A percentile compares a stretch with the other conserved stretches of the same genome.
These are phyloP conservation scores for Phthorimaea operculella DNA, from an alignment of 1,140 invertebrate species.

Conservation along the genomic window DNA sequence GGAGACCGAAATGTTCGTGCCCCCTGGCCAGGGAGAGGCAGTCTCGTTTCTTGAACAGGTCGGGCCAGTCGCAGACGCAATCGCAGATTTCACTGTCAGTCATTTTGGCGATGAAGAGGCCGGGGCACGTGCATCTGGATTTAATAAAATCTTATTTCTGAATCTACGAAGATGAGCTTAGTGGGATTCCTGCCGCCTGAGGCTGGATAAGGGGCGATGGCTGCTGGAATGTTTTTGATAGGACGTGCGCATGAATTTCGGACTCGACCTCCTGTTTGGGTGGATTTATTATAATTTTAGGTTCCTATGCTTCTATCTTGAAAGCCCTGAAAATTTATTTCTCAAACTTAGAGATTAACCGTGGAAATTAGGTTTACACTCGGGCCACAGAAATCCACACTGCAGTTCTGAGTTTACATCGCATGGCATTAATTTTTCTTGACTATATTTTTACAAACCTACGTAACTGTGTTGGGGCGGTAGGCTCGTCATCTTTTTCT, in stretches of 20 bases:
- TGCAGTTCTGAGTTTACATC: no score
- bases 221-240: neutral
- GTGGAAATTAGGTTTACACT: no score
- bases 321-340: no score
- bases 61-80: conserved; percentile 73
- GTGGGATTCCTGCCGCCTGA: neutral
- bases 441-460: conserved; percentile 25
- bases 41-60: conserved; percentile 68
- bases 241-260: no score
- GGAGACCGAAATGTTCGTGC: conserved; percentile 74
- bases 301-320: no score
- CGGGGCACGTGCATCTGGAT: conserved; percentile 78
- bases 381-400: no score
- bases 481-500: conserved; percentile 34
- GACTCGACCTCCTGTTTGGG: no score
- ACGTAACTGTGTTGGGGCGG: conserved; percentile 39
- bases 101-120: conserved; percentile 72
- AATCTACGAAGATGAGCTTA: neutral
- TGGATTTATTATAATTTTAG: no score
- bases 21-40: conserved; percentile 76
- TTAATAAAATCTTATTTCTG: conserved; percentile 4
- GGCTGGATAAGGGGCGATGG: neutral
- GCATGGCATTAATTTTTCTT: no score
- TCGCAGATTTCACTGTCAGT: conserved; percentile 70
- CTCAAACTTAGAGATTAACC: no score